phyloP scores from a whole-genome alignment of 2,797 vertebrate genomes.

The Acanthurus tractus region DNA sequence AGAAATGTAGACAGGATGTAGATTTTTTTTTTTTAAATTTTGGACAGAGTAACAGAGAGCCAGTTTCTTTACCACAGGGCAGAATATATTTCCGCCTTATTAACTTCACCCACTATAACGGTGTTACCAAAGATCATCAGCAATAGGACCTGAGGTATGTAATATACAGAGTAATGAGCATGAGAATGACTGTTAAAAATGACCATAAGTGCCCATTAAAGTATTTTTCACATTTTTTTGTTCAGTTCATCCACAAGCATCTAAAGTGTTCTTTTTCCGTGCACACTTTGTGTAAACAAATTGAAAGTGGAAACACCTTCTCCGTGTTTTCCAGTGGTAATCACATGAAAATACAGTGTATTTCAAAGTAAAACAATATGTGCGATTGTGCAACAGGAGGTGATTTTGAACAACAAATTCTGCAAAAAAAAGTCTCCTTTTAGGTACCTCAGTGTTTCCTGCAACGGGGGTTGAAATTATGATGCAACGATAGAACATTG shows the following conservation, averaged over 20 bases:
- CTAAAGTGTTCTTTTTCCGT: constrained; percentile 24
- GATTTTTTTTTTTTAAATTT: constrained; percentile 37
- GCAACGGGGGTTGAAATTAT: neutral
- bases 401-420: constrained; percentile 11
- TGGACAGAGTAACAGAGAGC: constrained; percentile 12
- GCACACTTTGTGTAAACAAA: neutral
- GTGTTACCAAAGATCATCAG: constrained; percentile 63
- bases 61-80: constrained; percentile 1
- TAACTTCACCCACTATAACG: constrained; percentile 28
- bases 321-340: constrained; percentile 10
- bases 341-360: neutral
- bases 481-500: neutral
- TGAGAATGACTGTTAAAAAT: constrained; percentile 47
- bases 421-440: constrained; percentile 26
- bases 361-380: constrained; percentile 23
- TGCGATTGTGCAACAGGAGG: constrained; percentile 22
- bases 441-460: neutral
- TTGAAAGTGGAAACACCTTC: constrained; percentile 7
- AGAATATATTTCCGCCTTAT: constrained; percentile 17
- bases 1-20: constrained; percentile 41
- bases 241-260: constrained; percentile 15
- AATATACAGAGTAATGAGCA: constrained; percentile 35
- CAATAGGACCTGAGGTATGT: constrained; percentile 64
- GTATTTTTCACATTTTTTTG: constrained; percentile 52
- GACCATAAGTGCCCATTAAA: constrained; percentile 66